A percentile compares a stretch with the other conserved stretches of the same genome.
These are phyloP conservation scores for Glomeris marginata DNA, from an alignment of 2,888 invertebrate species.

Conservation along the genomic window DNA sequence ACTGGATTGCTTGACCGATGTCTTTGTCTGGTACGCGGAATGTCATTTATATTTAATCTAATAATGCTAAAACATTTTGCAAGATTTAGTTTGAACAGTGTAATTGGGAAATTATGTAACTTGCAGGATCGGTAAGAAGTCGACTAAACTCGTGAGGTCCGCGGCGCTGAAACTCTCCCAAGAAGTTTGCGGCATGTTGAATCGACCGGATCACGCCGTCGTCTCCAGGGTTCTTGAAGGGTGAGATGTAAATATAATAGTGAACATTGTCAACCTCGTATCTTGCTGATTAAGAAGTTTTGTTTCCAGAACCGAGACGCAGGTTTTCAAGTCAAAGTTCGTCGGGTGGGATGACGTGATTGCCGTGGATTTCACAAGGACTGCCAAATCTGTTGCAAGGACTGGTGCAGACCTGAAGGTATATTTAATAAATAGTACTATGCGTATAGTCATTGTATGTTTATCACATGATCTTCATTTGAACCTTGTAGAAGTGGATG, in stretches of 20 bases:
- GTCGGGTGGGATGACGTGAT: conserved; percentile 97
- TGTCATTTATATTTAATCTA: conserved; percentile 1
- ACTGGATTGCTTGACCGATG: conserved; percentile 81
- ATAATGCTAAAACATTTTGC: background rate
- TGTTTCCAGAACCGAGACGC: conserved; percentile 33
- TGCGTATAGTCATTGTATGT: background rate
- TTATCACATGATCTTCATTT: conserved; percentile 3
- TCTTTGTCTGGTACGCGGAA: conserved; percentile 71
- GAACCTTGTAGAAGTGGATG: conserved; percentile 38
- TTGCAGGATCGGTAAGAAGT: conserved; percentile 87
- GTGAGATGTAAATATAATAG: conserved; percentile 7
- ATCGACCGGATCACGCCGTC: conserved; percentile 63
- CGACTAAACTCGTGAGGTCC: conserved; percentile 81
- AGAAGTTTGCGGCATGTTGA: conserved; percentile 87
- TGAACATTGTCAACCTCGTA: background rate
- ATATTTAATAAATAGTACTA: background rate
- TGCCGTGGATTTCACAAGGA: conserved; percentile 95
- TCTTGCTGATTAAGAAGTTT: conserved; percentile 3
- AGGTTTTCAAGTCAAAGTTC: conserved; percentile 90
- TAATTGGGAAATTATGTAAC: background rate
- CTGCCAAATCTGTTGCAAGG: conserved; percentile 89
- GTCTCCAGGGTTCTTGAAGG: conserved; percentile 85
- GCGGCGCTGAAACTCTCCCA: conserved; percentile 95
- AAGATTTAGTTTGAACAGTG: conserved; percentile 1
- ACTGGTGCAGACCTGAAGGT: conserved; percentile 84